Evolutionary conservation across 1,140 invertebrate species (phyloP), one percentile per base, ranked within the genome.

Genomic region (Ruditapes philippinarum): DNA sequence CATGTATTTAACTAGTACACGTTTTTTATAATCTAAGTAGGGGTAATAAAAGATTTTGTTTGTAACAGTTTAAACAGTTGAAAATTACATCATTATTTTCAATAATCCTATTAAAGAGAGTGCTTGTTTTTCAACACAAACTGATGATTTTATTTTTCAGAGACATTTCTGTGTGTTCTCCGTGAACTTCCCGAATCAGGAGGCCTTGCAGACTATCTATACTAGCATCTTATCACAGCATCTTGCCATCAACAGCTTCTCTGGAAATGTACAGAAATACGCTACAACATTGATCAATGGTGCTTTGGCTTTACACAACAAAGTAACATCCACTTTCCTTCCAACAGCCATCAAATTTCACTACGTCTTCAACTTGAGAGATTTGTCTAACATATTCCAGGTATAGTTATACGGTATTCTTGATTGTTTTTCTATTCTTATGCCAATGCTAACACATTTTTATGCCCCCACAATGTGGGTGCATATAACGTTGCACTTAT

Each of bases 261-360:
- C 96, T 65, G 96, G 95, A 0, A 88, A 93, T 4, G 96, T 92
- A 92, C 96, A 92, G 83, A 97, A 97, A 91, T 96, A 97, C 42
- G 94, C 96, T 0, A 96, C 97, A 31, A 98, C 97, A 90, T 97
- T 99, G 79, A 98, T 99, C 1, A 96, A 97, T 76, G 98, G 98
- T 28, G 97, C 98, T 0, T 96, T 99, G 38, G 97, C 97, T 49
- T 94, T 99, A 17, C 99, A 99, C 95, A 97, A 98, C 92, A 98
- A 98, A 96, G 97, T 98, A 3, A 97, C 97, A 14, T 97, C 98
- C 95, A 97, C 98, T 14, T 99, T 99, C 94, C 96, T 99, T 68
- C 98, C 98, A 4, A 99, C 98, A 36, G 98, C 99, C 5, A 97
- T 98, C 40, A 99, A 99, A 95, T 99, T 99, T 93, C 99, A 99